phyloP scores from a whole-genome alignment of 2,888 invertebrate genomes.

The Pilophorus perplexus region DNA sequence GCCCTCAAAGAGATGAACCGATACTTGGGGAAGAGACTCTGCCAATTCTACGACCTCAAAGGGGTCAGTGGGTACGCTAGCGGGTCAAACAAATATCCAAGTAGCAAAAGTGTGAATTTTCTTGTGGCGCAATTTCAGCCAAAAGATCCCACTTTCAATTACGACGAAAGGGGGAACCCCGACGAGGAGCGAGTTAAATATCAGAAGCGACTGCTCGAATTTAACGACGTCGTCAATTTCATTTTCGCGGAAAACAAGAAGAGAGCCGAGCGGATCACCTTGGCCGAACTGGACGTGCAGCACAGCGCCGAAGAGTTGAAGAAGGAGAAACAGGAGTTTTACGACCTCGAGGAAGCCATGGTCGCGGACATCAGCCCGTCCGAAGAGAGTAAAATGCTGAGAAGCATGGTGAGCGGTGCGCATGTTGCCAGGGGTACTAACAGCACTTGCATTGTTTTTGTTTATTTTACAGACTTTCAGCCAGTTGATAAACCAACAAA shows the following conservation, averaged over 20 bases:
- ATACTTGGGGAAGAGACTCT: slow-evolving; percentile 21
- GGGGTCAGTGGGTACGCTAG: slow-evolving; percentile 12
- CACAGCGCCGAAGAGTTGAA: slow-evolving; percentile 4
- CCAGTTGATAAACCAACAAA: slow-evolving; percentile 28
- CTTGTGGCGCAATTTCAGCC: slow-evolving; percentile 1
- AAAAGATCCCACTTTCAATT: slow-evolving; percentile 3
- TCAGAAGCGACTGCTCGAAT: slow-evolving; percentile 27
- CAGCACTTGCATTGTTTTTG: background rate
- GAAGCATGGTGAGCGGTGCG: slow-evolving; percentile 20
- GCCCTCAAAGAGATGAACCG: slow-evolving; percentile 19
- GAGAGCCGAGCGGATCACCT: slow-evolving; percentile 12
- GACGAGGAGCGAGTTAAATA: slow-evolving; percentile 30
- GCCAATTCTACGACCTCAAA: slow-evolving; percentile 24
- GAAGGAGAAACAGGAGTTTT: slow-evolving; percentile 15
- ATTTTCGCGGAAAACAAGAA: slow-evolving; percentile 22
- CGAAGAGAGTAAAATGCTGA: slow-evolving; percentile 22
- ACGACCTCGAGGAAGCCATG: slow-evolving; percentile 26
- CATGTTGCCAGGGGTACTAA: too few species aligned
- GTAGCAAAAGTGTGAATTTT: background rate
- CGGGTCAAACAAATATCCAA: background rate
- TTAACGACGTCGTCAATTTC: slow-evolving; percentile 33
- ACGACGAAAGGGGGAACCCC: background rate
- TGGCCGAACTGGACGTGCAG: slow-evolving; percentile 11
- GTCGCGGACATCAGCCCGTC: slow-evolving; percentile 3
- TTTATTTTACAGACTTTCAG: slow-evolving; percentile 18